Conservation (phyloP, 1,140 invertebrate genomes). For the Ridgeia piscesae region DNA sequence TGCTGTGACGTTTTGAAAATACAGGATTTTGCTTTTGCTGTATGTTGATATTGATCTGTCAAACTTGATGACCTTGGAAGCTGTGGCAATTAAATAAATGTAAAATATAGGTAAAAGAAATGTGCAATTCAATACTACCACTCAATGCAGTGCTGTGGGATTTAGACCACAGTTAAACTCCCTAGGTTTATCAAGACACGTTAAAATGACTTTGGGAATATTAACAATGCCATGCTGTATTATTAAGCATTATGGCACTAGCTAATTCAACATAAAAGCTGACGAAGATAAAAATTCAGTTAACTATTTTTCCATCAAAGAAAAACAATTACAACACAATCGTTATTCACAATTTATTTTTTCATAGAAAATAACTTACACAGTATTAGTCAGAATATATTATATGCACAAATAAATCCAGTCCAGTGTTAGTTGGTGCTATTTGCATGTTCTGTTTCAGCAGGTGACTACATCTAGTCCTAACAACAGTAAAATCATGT, state of each 20-base stretch:
- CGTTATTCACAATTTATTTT: background rate
- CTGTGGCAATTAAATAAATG: too few relatives aligned
- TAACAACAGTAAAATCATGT: background rate
- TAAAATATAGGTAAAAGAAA: background rate
- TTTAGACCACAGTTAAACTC: too few relatives aligned
- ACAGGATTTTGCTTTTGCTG: too few relatives aligned
- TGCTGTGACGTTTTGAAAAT: too few relatives aligned
- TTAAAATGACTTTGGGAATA: background rate
- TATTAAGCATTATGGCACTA: background rate
- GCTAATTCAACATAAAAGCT: background rate
- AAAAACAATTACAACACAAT: background rate
- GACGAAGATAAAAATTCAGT: background rate
- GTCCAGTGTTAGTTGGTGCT: background rate
- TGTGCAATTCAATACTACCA: background rate
- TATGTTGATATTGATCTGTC: too few relatives aligned
- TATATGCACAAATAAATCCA: background rate
- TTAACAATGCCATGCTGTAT: too few relatives aligned
- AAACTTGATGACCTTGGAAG: too few relatives aligned
- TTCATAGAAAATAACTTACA: background rate
- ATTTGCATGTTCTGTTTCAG: background rate
- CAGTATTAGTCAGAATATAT: background rate
- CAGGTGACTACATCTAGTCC: background rate
- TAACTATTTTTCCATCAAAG: background rate
- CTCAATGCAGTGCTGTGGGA: background rate
- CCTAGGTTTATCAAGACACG: background rate